phyloP scores from a whole-genome alignment of 1,140 invertebrate genomes.

The Drosophila santomea region DNA sequence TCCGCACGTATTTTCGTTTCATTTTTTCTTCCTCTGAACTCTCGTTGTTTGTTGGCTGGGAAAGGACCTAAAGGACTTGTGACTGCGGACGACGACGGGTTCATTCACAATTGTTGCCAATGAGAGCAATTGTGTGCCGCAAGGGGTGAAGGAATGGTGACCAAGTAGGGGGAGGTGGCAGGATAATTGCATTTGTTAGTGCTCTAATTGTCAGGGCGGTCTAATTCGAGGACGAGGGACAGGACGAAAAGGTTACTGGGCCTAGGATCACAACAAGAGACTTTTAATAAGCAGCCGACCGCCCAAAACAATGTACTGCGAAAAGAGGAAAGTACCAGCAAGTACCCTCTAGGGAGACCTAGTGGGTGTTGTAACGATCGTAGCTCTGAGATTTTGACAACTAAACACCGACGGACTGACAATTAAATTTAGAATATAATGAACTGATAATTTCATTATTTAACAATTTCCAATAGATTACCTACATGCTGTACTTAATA shows the following conservation, averaged over 20 bases:
- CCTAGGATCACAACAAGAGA: constrained; percentile 77
- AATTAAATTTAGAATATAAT: constrained; percentile 3
- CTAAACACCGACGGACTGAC: neutral
- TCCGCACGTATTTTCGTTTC: constrained; percentile 14
- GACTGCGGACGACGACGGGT: constrained; percentile 29
- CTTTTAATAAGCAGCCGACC: constrained; percentile 70
- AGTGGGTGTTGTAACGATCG: constrained; percentile 23
- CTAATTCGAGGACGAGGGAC: constrained; percentile 6
- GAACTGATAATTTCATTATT: neutral
- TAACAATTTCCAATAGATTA: too few relatives aligned
- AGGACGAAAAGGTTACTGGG: constrained; percentile 69
- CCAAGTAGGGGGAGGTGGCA: constrained; percentile 21
- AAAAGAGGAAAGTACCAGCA: constrained; percentile 3
- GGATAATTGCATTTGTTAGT: constrained; percentile 81
- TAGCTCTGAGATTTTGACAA: constrained; percentile 4
- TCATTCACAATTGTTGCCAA: constrained; percentile 74
- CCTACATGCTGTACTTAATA: too few relatives aligned
- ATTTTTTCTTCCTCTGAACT: constrained; percentile 21
- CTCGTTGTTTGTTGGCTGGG: constrained; percentile 33
- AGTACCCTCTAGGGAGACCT: neutral
- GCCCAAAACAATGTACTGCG: neutral
- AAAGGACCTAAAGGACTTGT: constrained; percentile 55
- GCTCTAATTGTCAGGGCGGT: constrained; percentile 74
- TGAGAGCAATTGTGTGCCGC: constrained; percentile 76
- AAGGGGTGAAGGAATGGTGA: constrained; percentile 19